Conservation (phyloP, 2,797 vertebrate genomes). For the Petrocephalus schoutedeni region DNA sequence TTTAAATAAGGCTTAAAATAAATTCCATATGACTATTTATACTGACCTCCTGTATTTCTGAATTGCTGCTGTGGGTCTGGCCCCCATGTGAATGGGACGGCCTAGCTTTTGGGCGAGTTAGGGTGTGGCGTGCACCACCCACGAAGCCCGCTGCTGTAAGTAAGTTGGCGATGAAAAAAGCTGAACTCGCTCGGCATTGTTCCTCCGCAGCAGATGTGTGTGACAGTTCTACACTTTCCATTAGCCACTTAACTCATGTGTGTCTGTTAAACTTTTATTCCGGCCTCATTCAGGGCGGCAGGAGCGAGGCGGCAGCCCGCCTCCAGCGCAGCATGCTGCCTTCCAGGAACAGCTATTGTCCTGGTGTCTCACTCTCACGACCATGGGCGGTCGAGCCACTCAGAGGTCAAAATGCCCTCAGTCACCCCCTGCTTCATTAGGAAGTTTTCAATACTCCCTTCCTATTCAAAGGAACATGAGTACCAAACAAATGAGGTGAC, state of each 20-base stretch:
- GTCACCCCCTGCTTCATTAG: slow-evolving; percentile 51
- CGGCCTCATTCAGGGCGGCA: slow-evolving; percentile 1
- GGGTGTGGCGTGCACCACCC: neutral
- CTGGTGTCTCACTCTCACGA: slow-evolving; percentile 46
- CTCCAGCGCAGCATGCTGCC: slow-evolving; percentile 6
- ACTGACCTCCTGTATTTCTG: neutral
- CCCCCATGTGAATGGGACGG: neutral
- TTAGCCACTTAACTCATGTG: slow-evolving; percentile 37
- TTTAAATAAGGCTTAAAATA: neutral
- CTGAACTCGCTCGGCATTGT: neutral
- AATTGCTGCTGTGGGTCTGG: neutral
- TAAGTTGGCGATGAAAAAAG: neutral
- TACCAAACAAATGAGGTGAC: neutral
- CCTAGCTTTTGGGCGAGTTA: neutral
- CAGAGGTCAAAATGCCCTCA: slow-evolving; percentile 43
- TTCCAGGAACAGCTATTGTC: slow-evolving; percentile 56
- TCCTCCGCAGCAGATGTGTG: slow-evolving; percentile 65
- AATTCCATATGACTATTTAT: neutral
- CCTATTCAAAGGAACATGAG: slow-evolving; percentile 51
- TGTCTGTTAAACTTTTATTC: slow-evolving; percentile 38
- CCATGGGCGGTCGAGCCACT: slow-evolving; percentile 65
- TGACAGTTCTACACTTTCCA: slow-evolving; percentile 44
- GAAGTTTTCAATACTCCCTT: slow-evolving; percentile 61
- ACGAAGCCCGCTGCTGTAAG: neutral
- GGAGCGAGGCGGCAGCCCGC: neutral